Evolutionary conservation across 2,888 invertebrate genomes (phyloP).

Genomic region (Venusia cambrica): DNA sequence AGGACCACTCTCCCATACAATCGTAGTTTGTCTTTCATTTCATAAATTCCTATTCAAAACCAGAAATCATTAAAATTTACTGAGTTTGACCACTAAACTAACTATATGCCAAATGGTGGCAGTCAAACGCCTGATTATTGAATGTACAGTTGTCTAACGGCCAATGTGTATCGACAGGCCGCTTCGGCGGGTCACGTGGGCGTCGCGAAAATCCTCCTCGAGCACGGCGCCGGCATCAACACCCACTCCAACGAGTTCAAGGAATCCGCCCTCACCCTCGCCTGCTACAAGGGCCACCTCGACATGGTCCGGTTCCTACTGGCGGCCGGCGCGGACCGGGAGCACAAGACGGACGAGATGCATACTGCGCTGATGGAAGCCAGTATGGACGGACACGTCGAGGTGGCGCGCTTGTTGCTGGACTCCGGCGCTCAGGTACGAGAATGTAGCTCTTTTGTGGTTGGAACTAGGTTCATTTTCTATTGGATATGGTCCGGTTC

Average conservation of each 20-base stretch:
- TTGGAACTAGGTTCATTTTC: too few relatives aligned
- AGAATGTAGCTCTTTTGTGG: too few relatives aligned
- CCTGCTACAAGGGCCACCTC: constrained; percentile 97
- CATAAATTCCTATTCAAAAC: too few relatives aligned
- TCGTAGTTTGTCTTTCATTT: constrained; percentile 15
- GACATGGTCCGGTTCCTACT: constrained; percentile 98
- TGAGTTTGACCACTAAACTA: too few relatives aligned
- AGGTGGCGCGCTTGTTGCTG: constrained; percentile 95
- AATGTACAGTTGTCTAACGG: too few relatives aligned
- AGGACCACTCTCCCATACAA: too few relatives aligned
- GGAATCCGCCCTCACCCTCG: constrained; percentile 96
- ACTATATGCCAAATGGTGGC: too few relatives aligned
- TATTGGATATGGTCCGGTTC: too few relatives aligned
- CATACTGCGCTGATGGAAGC: constrained; percentile 99
- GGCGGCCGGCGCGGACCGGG: constrained; percentile 97
- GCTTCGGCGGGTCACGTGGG: constrained; percentile 97
- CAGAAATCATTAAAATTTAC: too few relatives aligned
- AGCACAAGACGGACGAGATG: constrained; percentile 99
- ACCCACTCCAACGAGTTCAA: constrained; percentile 99
- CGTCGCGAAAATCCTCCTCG: constrained; percentile 93
- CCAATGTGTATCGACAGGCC: constrained; percentile 84
- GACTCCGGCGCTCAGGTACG: constrained; percentile 96
- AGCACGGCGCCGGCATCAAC: constrained; percentile 98
- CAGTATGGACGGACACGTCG: constrained; percentile 99
- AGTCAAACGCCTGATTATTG: too few relatives aligned